Base-by-base conservation (phyloP, 2,113 vertebrate genomes). In the Leptobrachium leishanense region DNA sequence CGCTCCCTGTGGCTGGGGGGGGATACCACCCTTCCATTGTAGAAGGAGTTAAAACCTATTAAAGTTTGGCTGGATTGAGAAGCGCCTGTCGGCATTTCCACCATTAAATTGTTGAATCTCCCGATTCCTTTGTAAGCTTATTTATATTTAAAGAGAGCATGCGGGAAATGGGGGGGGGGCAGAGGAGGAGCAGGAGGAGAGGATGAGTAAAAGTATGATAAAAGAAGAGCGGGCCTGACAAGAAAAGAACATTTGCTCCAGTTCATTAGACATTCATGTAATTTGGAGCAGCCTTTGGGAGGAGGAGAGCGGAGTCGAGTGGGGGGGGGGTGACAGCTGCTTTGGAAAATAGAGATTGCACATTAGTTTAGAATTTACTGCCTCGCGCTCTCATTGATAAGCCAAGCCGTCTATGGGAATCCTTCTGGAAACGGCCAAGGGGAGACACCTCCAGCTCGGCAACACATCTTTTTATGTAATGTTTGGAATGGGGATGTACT, bases 311-410 rank as follows among this genome's bases (percentile, higher is more conserved):
- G 31, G 44, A 68, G 54, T 10, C 40, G 65, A 44, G 9, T 7
- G 12, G 64, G 67, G 55, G 31, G 3, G n/a, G 54, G 40, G 4
- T 72, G 68, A 54, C 68, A 78, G 68, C 68, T 78, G 76, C 57
- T 78, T 72, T 71, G 40, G 42, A 69, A 77, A 77, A 59, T 69
- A 77, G 66, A 69, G 75, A 69, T 69, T 69, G 76, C 76, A 66
- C 77, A 67, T 66, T 72, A 79, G 76, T 72, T 42, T 20, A 66
- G 68, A 66, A 72, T 78, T 78, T 78, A 64, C 55, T 50, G 68
- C n/a, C 76, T 53, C 46, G 12, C 57, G 31, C 43, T 50, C 76
- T 64, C 76, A 72, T 72, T 78, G 72, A 78, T 78, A 78, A 78
- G 43, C 31, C 5, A 39, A 53, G 55, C 68, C 65, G 68, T 72